Evolutionary conservation across 2,888 invertebrate genomes (phyloP), one percentile per base, ranked within the genome.

Genomic region (Trichacis sp.): DNA sequence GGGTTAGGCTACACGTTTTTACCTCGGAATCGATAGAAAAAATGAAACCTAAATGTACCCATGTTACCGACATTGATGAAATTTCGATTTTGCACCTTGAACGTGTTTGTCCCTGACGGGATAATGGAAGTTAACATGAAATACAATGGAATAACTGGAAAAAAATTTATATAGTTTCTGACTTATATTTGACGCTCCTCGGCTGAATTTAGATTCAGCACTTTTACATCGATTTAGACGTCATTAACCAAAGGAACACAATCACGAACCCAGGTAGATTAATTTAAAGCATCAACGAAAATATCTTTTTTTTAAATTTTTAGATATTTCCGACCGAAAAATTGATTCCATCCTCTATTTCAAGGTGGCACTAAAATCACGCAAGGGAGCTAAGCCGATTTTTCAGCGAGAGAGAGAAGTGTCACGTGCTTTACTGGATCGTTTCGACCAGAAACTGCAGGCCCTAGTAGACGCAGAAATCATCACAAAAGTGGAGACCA

Each of bases 1-100:
- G 57, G 57, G 0, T 57, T 43, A 3, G 43, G 43, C 1, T 62
- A 63, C 18, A 58, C 63, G 6, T 46, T 63, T 14, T 30, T 63
- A 9, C 57, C 57, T 2, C 17, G 54, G 1, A 3, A 58, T 17
- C 2, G 45, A n/a, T 58, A 12, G 8, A 29, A 40, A 9, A n/a
- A 53, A 33, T 43, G 57, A 8, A 42, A 57, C 12, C 6, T 63
- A 1, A 14, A 52, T 15, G n/a, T n/a, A 6, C 38, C 36, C 6
- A 12, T 63, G 4, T n/a, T 47, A 20, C 53, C 57, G 11, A 1
- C 30, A 19, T 12, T 1, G 6, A 11, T 63, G 20, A 3, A 29
- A 8, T 63, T 63, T 45, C 48, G 57, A 29, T 63, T 57, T 0
- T 63, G 53, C n/a, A 53, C 63, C 6, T 12, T 9, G 17, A 40